Conservation (phyloP, 2,888 invertebrate species). For the Luffia ferchaultella region DNA sequence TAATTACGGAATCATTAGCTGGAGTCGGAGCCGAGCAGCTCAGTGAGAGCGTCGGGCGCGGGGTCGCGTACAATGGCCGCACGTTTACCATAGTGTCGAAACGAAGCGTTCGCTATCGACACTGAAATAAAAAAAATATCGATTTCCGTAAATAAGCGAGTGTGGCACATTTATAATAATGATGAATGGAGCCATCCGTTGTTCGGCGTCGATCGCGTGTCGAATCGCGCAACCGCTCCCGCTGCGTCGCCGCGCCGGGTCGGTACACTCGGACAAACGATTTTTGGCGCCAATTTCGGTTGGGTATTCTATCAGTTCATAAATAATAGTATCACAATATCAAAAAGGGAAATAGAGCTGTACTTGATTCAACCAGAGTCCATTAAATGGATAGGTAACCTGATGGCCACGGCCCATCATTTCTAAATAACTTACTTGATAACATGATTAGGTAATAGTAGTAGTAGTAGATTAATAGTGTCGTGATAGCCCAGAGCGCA, state of each 20-base stretch:
- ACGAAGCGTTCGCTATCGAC: constrained; percentile 51
- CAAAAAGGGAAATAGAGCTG: too few relatives aligned
- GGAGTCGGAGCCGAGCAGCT: constrained; percentile 35
- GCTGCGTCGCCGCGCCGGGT: too few relatives aligned
- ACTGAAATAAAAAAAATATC: constrained; percentile 62
- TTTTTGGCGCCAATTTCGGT: too few relatives aligned
- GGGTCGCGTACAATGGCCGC: constrained; percentile 58
- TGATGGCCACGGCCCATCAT: too few relatives aligned
- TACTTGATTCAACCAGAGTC: too few relatives aligned
- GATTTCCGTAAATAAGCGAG: constrained; percentile 67
- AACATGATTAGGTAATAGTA: too few relatives aligned
- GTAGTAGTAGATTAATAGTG: too few relatives aligned
- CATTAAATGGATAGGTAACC: too few relatives aligned
- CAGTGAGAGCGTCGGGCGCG: constrained; percentile 32
- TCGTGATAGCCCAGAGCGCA: too few relatives aligned
- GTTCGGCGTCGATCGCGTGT: constrained; percentile 48
- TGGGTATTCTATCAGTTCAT: too few relatives aligned
- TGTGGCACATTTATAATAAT: constrained; percentile 65
- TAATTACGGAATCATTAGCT: constrained; percentile 34
- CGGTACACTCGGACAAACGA: background rate
- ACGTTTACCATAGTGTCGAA: constrained; percentile 59
- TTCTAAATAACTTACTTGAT: too few relatives aligned
- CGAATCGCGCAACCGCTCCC: constrained; percentile 50
- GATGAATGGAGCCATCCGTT: constrained; percentile 58
- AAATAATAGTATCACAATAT: too few relatives aligned